phyloP scores from a whole-genome alignment of 2,888 invertebrate genomes.

The Oithona nana region DNA sequence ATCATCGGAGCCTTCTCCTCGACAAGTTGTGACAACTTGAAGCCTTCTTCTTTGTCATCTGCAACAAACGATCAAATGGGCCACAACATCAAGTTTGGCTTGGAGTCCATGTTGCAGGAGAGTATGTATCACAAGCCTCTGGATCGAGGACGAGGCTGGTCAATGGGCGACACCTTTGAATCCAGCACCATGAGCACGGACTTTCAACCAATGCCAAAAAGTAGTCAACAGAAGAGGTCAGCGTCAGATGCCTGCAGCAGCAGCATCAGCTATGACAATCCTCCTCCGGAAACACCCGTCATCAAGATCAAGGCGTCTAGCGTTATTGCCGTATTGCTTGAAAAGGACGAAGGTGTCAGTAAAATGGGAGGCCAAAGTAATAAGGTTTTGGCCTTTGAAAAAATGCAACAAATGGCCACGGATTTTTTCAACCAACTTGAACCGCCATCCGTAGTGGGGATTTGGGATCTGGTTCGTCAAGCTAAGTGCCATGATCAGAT shows the following conservation, averaged over 20 bases:
- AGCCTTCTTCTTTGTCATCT: background rate
- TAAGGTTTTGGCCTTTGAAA: background rate
- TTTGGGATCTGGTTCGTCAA: background rate
- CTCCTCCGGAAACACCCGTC: background rate
- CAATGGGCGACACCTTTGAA: background rate
- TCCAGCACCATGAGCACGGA: background rate
- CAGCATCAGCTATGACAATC: background rate
- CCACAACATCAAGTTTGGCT: background rate
- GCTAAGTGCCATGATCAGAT: background rate
- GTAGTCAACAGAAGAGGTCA: background rate
- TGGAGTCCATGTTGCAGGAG: conserved; percentile 1
- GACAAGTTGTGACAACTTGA: background rate
- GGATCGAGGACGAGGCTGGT: background rate
- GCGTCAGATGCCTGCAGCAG: background rate
- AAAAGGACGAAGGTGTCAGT: conserved; percentile 1
- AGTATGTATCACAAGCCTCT: background rate
- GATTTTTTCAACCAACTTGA: background rate
- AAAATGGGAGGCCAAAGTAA: background rate
- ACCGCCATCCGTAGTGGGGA: background rate
- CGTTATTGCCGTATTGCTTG: conserved; percentile 9
- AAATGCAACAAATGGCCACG: background rate
- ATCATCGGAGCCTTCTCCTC: background rate
- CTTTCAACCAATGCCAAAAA: conserved; percentile 10
- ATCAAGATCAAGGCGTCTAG: conserved; percentile 1
- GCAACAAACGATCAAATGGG: background rate